These are phyloP conservation scores for Bergia puertoricense DNA, from an alignment of 92 coral and sea anemone genomes.

Conservation along the genomic window DNA sequence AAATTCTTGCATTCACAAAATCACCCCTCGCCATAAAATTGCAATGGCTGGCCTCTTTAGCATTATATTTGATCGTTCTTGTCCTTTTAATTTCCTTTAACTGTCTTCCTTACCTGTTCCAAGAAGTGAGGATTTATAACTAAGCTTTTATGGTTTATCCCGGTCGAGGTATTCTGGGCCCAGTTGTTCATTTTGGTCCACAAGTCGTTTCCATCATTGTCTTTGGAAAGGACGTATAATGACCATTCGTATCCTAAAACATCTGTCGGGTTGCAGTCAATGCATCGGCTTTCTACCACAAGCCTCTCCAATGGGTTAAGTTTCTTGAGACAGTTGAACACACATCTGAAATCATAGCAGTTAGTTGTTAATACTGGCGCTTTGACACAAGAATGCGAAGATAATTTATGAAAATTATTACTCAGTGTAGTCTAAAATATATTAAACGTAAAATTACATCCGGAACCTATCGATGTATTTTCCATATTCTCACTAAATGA, in stretches of 20 bases:
- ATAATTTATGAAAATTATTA: too few relatives aligned
- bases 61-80: neutral
- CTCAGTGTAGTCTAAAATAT: too few relatives aligned
- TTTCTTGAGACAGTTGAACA: slow-evolving; percentile 70
- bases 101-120: slow-evolving; percentile 44
- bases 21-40: too few relatives aligned
- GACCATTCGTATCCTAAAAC: slow-evolving; percentile 78
- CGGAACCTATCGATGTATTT: too few relatives aligned
- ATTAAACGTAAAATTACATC: too few relatives aligned
- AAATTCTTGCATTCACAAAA: too few relatives aligned
- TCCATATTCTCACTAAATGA: too few relatives aligned
- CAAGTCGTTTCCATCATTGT: slow-evolving; percentile 34
- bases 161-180: slow-evolving; percentile 73
- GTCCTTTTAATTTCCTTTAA: neutral
- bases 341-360: slow-evolving; percentile 54
- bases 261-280: slow-evolving; percentile 65
- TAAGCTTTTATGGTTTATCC: slow-evolving; percentile 60
- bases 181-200: slow-evolving; percentile 69
- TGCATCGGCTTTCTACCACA: slow-evolving; percentile 74
- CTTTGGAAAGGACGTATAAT: slow-evolving; percentile 52
- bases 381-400: neutral
- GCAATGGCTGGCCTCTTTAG: too few relatives aligned
- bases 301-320: slow-evolving; percentile 78
- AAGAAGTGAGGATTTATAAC: slow-evolving; percentile 65
- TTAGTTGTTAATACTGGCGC: neutral